Conservation (phyloP, 2,888 invertebrate species). For the Drosophila hawaiiensis region DNA sequence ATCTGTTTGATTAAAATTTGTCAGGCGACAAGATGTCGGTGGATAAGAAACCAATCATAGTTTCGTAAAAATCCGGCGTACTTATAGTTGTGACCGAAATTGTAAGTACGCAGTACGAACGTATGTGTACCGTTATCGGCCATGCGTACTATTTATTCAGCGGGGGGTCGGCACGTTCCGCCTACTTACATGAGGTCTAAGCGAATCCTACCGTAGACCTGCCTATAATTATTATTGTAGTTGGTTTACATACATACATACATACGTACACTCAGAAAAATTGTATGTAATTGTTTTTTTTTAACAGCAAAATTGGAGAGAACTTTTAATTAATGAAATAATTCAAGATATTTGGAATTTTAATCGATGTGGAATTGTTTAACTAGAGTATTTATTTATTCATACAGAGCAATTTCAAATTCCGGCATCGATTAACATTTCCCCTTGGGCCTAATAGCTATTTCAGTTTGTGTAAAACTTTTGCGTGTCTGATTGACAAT, state of each 20-base stretch:
- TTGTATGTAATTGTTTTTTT: neutral
- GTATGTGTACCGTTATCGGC: constrained; percentile 9
- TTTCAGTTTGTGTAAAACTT: neutral
- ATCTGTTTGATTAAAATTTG: neutral
- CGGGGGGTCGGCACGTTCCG: neutral
- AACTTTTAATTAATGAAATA: neutral
- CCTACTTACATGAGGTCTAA: neutral
- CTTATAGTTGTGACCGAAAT: neutral
- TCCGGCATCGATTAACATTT: neutral
- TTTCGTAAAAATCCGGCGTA: neutral
- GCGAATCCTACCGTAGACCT: neutral
- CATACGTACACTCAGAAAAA: neutral
- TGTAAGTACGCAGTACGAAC: neutral
- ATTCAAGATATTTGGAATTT: neutral
- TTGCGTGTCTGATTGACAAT: neutral
- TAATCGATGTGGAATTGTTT: neutral
- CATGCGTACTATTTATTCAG: neutral
- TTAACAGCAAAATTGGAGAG: neutral
- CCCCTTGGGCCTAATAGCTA: no score
- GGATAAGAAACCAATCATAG: neutral
- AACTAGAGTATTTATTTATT: neutral
- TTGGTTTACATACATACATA: no score
- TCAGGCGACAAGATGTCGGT: neutral
- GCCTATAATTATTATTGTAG: neutral
- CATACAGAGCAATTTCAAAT: neutral